These are phyloP conservation scores for Didymodactylos carnosus DNA, from an alignment of 2,888 invertebrate genomes.

Conservation along the genomic window DNA sequence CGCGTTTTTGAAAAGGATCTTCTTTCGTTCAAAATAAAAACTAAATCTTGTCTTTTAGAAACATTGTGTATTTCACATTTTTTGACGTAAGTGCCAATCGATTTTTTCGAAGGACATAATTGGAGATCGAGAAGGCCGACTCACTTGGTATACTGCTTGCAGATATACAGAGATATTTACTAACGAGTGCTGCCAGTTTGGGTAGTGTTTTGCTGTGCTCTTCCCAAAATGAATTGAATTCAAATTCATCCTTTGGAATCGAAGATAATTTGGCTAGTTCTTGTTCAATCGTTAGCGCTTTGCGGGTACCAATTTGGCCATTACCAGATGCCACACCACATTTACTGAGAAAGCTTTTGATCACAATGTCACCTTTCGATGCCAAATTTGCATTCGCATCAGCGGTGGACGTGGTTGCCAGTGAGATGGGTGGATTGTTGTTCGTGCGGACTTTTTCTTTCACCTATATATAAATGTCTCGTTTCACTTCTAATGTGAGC, in stretches of 20 bases:
- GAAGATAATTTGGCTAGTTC: background rate
- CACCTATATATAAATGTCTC: no score
- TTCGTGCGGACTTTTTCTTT: no score
- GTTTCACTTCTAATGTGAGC: no score
- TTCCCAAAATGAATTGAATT: background rate
- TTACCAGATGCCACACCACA: background rate
- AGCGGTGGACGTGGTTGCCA: no score
- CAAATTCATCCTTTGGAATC: background rate
- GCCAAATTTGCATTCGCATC: no score
- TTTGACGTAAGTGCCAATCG: background rate
- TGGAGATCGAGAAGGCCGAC: background rate
- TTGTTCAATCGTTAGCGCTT: background rate
- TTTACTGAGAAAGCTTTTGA: background rate
- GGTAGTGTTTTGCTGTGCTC: background rate
- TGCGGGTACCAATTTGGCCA: background rate
- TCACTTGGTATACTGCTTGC: background rate
- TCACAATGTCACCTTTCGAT: no score
- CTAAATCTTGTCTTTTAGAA: background rate
- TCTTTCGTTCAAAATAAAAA: no score
- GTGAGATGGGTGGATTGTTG: no score
- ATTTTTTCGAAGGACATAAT: background rate
- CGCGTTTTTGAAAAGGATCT: no score
- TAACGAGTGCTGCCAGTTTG: background rate
- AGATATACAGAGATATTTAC: background rate
- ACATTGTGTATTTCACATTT: background rate